Evolutionary conservation across 2,888 invertebrate genomes (phyloP), one percentile per base, ranked within the genome.

Genomic region (Dorcus parallelipipedus): DNA sequence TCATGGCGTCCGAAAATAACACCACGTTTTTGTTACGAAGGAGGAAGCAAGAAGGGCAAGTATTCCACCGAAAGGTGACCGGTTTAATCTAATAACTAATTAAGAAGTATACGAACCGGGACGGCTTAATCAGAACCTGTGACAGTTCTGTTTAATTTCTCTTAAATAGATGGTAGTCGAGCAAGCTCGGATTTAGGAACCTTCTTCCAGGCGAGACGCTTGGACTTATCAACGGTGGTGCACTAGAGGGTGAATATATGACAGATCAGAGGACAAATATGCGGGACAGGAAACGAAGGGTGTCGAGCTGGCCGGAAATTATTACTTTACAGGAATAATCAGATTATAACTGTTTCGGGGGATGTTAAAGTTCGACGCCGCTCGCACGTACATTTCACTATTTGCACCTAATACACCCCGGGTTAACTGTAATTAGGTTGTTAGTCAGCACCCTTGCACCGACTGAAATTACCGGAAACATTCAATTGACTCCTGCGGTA

Each of bases 241-340:
- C 33, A 38, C 20, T 38, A 41, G 33, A 41, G 56, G 51, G 49
- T 48, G 39, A 54, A 60, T 52, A 55, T 59, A 59, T 59, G 54
- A 56, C 56, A 58, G 54, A 59, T 60, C 64, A 61, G 56, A 55
- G 64, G 52, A 61, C 58, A 60, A 65, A 64, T 64, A 63, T 61
- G 56, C 62, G 58, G 59, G 61, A 59, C 61, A 54, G 62, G 59
- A 64, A 61, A 62, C 60, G 65, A 57, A 64, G 70, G 72, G 71
- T 70, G 72, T 69, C 67, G 72, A 73, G 70, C 69, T 73, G 69
- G 68, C 66, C 71, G 73, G 74, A 75, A 73, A 73, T 73, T 72
- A 75, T 75, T 75, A 73, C 72, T 74, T 72, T 71, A 70, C 64
- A 64, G 70, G 72, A 72, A 73, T 75, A 76, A 75, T 75, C 72